Evolutionary conservation across 2,797 vertebrate species (phyloP).

Genomic region (Melanotaenia pygmaea): DNA sequence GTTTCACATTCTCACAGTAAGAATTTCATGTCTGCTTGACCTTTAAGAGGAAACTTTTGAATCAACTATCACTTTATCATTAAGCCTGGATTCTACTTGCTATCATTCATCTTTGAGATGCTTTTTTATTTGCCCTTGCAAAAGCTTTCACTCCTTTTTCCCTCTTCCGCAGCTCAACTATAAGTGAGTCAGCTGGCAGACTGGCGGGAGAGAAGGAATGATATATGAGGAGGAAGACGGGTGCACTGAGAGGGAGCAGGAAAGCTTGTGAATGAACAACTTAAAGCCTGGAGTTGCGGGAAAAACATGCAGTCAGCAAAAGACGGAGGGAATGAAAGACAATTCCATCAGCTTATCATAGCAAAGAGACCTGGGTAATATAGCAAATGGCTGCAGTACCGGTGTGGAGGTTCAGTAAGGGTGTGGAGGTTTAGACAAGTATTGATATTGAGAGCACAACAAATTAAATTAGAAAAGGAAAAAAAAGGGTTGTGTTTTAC

Average conservation of each 20-base stretch:
- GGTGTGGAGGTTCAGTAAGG: constrained; percentile 51
- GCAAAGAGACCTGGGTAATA: constrained; percentile 45
- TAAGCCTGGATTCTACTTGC: constrained; percentile 16
- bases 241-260: background rate
- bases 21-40: constrained; percentile 26
- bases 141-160: constrained; percentile 47
- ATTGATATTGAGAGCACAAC: constrained; percentile 15
- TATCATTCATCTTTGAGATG: constrained; percentile 48
- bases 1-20: constrained; percentile 27
- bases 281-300: constrained; percentile 58
- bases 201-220: constrained; percentile 68
- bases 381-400: constrained; percentile 68
- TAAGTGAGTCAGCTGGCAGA: constrained; percentile 79
- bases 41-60: constrained; percentile 39
- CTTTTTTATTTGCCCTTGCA: constrained; percentile 52
- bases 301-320: constrained; percentile 75
- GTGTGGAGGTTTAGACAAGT: background rate
- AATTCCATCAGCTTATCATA: constrained; percentile 70
- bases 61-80: constrained; percentile 28
- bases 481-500: constrained; percentile 12
- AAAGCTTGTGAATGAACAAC: constrained; percentile 64
- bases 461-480: constrained; percentile 17
- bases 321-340: constrained; percentile 35
- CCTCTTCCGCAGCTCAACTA: constrained; percentile 28
- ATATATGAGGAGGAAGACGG: constrained; percentile 62